Percentiles rank a stretch among this genome's conserved stretches.
phyloP scores from a whole-genome alignment of 2,888 invertebrate species.

The Apamea anceps region DNA sequence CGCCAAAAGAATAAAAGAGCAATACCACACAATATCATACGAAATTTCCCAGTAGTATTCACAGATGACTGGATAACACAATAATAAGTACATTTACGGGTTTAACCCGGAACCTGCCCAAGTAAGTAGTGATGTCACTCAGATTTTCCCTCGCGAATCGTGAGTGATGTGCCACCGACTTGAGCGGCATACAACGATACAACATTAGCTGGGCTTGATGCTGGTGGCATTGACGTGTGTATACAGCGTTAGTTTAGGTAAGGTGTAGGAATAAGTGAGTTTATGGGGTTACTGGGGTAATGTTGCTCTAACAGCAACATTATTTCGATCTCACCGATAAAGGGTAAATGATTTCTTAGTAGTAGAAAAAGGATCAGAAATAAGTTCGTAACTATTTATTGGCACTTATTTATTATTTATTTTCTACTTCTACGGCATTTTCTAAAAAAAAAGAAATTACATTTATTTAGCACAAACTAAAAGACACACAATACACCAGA shows the following conservation, averaged over 20 bases:
- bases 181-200: conserved; percentile 51
- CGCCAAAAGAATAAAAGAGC: not conserved
- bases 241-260: conserved; percentile 1
- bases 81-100: conserved; percentile 35
- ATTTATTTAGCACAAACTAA: too few relatives aligned
- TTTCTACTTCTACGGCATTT: too few relatives aligned
- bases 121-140: conserved; percentile 51
- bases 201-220: conserved; percentile 53
- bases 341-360: conserved; percentile 15
- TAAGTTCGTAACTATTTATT: not conserved
- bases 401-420: not conserved
- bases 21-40: not conserved
- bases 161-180: conserved; percentile 53
- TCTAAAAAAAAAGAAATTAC: too few relatives aligned
- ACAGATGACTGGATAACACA: conserved; percentile 27
- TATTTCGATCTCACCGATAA: not conserved
- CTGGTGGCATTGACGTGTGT: conserved; percentile 35
- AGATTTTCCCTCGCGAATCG: conserved; percentile 46
- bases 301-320: conserved; percentile 2
- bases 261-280: not conserved
- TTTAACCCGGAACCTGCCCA: conserved; percentile 24
- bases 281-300: conserved; percentile 8
- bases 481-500: too few relatives aligned
- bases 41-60: conserved; percentile 21
- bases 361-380: not conserved